Conservation (phyloP, 1,140 invertebrate genomes). For the Bombus turneri region DNA sequence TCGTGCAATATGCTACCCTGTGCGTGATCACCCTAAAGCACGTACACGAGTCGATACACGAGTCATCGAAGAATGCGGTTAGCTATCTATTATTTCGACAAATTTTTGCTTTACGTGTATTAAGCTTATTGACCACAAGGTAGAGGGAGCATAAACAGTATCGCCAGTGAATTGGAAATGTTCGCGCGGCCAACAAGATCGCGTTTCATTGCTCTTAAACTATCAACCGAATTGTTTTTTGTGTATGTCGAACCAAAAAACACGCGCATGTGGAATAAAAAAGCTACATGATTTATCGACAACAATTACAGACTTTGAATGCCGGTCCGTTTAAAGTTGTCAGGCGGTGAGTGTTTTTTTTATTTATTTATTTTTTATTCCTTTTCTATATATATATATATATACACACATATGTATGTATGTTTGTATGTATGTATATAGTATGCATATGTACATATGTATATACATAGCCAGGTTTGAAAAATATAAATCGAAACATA, state of each 20-base stretch:
- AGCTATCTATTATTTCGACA: conserved; percentile 66
- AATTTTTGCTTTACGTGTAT: conserved; percentile 62
- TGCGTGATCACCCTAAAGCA: conserved; percentile 77
- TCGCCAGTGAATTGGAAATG: neutral
- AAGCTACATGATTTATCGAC: conserved; percentile 19
- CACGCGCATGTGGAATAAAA: neutral
- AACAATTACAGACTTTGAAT: conserved; percentile 33
- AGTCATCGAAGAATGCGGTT: conserved; percentile 71
- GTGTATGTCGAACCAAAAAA: neutral
- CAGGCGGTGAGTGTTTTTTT: neutral
- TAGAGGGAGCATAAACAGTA: neutral
- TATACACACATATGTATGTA: neutral
- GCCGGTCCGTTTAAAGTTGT: conserved; percentile 1
- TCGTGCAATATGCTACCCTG: conserved; percentile 75
- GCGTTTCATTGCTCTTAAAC: conserved; percentile 4
- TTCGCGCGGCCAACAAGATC: neutral
- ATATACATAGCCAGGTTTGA: neutral
- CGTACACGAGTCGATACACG: conserved; percentile 67
- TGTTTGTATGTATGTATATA: too few relatives aligned
- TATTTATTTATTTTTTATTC: neutral
- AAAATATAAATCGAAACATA: conserved; percentile 39
- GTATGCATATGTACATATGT: neutral
- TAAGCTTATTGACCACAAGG: neutral
- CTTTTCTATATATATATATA: neutral
- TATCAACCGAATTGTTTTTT: neutral